Percentiles rank a stretch among this genome's conserved stretches.
Evolutionary conservation across 1,140 invertebrate genomes (phyloP).

Genomic region (Drosophila kanapiae): DNA sequence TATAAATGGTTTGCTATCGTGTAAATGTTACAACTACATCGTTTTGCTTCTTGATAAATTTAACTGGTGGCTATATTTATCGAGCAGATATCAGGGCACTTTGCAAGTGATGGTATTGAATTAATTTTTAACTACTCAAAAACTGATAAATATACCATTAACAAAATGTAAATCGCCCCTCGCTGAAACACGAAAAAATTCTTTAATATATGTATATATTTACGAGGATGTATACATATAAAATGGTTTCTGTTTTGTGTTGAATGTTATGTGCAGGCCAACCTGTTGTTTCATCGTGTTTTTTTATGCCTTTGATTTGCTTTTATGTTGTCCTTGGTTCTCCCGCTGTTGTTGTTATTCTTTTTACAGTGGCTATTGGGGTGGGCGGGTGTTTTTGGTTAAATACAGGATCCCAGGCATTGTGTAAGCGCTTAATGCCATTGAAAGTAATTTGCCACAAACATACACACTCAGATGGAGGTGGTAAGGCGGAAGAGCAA

Average conservation of each 20-base stretch:
- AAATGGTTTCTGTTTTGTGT: not conserved
- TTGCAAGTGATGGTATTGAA: too few relatives aligned
- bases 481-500: constrained; percentile 5
- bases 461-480: constrained; percentile 11
- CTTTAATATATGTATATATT: constrained; percentile 37
- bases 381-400: not conserved
- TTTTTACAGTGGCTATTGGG: not conserved
- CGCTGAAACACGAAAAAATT: not conserved
- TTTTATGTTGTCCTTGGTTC: constrained; percentile 21
- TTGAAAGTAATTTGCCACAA: constrained; percentile 47
- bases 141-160: not conserved
- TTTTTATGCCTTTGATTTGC: constrained; percentile 49
- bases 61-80: too few relatives aligned
- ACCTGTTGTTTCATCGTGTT: constrained; percentile 58
- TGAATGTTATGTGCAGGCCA: constrained; percentile 20
- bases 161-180: not conserved
- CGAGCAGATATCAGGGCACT: too few relatives aligned
- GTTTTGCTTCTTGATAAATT: too few relatives aligned
- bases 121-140: too few relatives aligned
- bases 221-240: constrained; percentile 22
- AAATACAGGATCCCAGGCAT: constrained; percentile 11
- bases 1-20: too few relatives aligned
- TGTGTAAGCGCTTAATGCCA: constrained; percentile 45
- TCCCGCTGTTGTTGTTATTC: constrained; percentile 7
- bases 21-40: too few relatives aligned